A percentile compares a stretch with the other conserved stretches of the same genome.
Conservation (phyloP, 2,888 invertebrate genomes). For the Atrina japonica region DNA sequence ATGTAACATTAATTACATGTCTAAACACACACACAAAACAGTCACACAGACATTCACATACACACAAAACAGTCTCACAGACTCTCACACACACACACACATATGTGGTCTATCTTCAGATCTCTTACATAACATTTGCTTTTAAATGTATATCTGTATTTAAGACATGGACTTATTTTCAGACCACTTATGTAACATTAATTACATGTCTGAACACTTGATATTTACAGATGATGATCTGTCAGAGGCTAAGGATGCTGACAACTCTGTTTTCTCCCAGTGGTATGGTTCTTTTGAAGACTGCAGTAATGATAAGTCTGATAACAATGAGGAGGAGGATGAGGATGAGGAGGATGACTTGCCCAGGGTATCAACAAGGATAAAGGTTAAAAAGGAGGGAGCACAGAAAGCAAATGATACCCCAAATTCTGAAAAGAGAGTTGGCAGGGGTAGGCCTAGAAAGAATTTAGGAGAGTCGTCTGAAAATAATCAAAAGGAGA, state of each 20-base stretch:
- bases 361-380: neutral
- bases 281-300: constrained; percentile 3
- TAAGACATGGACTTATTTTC: no score
- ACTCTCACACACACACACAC: no score
- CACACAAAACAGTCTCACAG: no score
- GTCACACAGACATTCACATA: no score
- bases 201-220: no score
- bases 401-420: constrained; percentile 9
- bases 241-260: neutral
- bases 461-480: neutral
- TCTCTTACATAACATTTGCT: no score
- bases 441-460: constrained; percentile 7
- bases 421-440: neutral
- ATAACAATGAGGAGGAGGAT: neutral
- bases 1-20: no score
- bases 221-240: neutral
- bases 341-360: neutral
- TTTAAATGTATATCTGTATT: no score
- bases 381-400: no score
- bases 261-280: neutral
- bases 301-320: neutral
- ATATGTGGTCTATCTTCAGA: no score
- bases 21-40: no score
- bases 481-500: neutral
- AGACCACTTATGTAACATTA: no score